These are phyloP conservation scores for Amphipoea oculea DNA, from an alignment of 2,888 invertebrate species.

Conservation along the genomic window DNA sequence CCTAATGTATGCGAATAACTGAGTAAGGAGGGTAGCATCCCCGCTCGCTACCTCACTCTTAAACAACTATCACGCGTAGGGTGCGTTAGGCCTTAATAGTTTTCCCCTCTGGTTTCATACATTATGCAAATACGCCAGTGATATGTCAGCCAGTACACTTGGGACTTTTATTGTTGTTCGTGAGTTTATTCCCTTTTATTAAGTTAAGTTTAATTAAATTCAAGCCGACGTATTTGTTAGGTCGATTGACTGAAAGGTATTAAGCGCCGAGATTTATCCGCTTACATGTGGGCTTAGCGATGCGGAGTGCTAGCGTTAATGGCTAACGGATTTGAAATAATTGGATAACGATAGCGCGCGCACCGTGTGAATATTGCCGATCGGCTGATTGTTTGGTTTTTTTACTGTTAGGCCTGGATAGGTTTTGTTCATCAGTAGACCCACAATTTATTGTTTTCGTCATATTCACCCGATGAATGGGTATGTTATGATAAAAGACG, in stretches of 20 bases:
- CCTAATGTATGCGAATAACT: slow-evolving; percentile 89
- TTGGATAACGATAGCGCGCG: slow-evolving; percentile 45
- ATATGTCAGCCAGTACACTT: slow-evolving; percentile 89
- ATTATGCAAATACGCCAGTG: slow-evolving; percentile 90
- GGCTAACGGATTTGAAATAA: slow-evolving; percentile 62
- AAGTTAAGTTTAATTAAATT: slow-evolving; percentile 91
- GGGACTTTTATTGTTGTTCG: slow-evolving; percentile 89
- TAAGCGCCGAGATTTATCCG: slow-evolving; percentile 86
- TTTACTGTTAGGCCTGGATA: background rate
- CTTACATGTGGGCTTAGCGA: slow-evolving; percentile 78
- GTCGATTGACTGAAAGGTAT: slow-evolving; percentile 88
- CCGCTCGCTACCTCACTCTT: slow-evolving; percentile 82
- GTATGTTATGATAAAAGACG: too few species aligned
- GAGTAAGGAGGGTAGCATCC: slow-evolving; percentile 80
- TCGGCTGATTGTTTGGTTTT: background rate
- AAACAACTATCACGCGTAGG: slow-evolving; percentile 88
- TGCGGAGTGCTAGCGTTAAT: slow-evolving; percentile 67
- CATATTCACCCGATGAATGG: background rate
- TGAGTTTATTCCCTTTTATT: slow-evolving; percentile 89
- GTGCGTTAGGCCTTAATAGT: slow-evolving; percentile 88
- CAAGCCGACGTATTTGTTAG: slow-evolving; percentile 87
- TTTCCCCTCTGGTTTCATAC: slow-evolving; percentile 88
- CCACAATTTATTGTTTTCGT: background rate
- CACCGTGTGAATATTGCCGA: slow-evolving; percentile 7
- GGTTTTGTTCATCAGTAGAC: background rate